These are phyloP conservation scores for Brachionus rotundiformis DNA, from an alignment of 1,140 invertebrate species.

Conservation along the genomic window DNA sequence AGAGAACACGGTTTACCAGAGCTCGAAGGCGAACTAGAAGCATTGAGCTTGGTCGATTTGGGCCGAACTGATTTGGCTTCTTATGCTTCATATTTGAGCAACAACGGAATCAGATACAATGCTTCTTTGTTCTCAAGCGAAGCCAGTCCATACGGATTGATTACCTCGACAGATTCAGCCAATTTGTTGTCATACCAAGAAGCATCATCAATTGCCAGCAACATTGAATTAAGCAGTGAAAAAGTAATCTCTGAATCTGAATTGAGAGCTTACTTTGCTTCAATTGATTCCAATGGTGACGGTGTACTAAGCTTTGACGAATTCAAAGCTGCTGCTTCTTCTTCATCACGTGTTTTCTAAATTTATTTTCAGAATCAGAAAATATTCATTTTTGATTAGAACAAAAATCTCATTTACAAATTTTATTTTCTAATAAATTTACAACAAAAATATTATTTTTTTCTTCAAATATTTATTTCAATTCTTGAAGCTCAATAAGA, in stretches of 20 bases:
- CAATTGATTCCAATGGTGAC: constrained; percentile 32
- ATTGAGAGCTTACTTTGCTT: constrained; percentile 42
- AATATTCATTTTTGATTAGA: too few species aligned
- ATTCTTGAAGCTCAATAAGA: too few species aligned
- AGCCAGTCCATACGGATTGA: constrained; percentile 32
- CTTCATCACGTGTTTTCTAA: not conserved
- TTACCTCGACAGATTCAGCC: not conserved
- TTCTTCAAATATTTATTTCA: too few species aligned
- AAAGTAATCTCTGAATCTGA: constrained; percentile 21
- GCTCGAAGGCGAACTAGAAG: constrained; percentile 27
- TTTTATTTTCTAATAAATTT: too few species aligned
- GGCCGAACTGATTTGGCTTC: not conserved
- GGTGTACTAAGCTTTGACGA: constrained; percentile 6
- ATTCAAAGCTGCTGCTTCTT: constrained; percentile 22
- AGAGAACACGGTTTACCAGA: constrained; percentile 15
- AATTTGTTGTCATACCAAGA: constrained; percentile 16
- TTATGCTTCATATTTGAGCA: constrained; percentile 8
- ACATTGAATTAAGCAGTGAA: not conserved
- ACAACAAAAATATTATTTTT: too few species aligned
- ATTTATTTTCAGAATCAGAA: too few species aligned
- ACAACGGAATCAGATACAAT: not conserved
- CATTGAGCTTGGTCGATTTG: constrained; percentile 23
- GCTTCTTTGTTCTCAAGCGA: constrained; percentile 36
- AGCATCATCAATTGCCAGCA: not conserved
- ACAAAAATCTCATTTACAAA: too few species aligned